Percentiles rank a stretch among this genome's conserved stretches.
phyloP scores from a whole-genome alignment of 2,113 vertebrate species.

The Cochlearius cochlearius region DNA sequence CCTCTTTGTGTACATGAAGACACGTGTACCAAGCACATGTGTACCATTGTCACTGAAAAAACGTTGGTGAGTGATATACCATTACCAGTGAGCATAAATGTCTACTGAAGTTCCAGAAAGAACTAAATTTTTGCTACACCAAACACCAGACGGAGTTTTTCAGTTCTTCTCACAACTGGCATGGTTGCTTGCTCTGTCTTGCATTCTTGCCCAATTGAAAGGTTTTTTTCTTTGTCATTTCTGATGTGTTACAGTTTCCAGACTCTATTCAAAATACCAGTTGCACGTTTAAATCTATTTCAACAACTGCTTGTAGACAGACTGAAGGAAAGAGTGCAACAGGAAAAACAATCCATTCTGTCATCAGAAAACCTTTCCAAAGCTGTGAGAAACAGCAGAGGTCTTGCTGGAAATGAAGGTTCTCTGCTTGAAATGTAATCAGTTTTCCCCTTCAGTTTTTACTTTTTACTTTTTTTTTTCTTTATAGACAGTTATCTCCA shows the following conservation, averaged over 20 bases:
- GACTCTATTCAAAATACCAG: slow-evolving; percentile 29
- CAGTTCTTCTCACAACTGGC: background rate
- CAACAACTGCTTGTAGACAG: slow-evolving; percentile 30
- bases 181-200: background rate
- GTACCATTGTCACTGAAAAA: background rate
- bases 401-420: slow-evolving; percentile 21
- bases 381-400: slow-evolving; percentile 33
- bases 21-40: background rate
- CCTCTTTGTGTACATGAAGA: background rate
- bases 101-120: background rate
- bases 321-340: slow-evolving; percentile 13
- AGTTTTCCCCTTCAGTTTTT: background rate
- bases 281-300: slow-evolving; percentile 52
- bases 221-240: background rate
- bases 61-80: background rate
- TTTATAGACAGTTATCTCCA: background rate
- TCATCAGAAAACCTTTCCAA: slow-evolving; percentile 33
- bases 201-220: background rate
- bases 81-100: background rate
- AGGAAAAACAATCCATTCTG: slow-evolving; percentile 40
- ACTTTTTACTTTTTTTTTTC: background rate
- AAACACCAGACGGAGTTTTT: background rate
- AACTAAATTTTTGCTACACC: background rate
- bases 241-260: slow-evolving; percentile 48
- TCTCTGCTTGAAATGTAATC: background rate